Evolutionary conservation across 2,113 vertebrate genomes (phyloP), one percentile per base, ranked within the genome.

Genomic region (Pseudorhombus dupliciocellatus): DNA sequence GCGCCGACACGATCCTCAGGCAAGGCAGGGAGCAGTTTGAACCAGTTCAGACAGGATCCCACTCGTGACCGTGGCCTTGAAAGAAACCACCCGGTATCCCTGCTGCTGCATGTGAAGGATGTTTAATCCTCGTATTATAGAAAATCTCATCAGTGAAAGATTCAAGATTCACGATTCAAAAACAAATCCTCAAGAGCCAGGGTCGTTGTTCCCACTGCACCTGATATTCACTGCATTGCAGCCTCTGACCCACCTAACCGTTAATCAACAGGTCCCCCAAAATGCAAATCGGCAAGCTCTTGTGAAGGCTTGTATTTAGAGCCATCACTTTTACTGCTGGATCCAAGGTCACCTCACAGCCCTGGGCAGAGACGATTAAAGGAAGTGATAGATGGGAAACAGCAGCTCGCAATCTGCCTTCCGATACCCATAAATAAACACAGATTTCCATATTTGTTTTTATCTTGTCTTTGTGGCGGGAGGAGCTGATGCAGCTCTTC

Each of bases 291-390:
- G 11, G 10, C 34, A 22, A 53, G 34, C 6, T 30, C 5, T 28
- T 15, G 55, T 21, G 21, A 25, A 61, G 55, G 1, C 48, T 30
- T 16, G 25, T 14, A 28, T 65, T 20, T 28, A 9, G 2, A 74
- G 31, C 54, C 53, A 66, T 66, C 52, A 58, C 10, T 63, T 44
- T 60, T 12, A 0, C 64, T 31, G 60, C 58, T 15, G 25, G 8
- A 37, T 88, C 68, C 63, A 77, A 88, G 82, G 86, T 75, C 80
- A 64, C 77, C 80, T 81, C 18, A 48, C 40, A 82, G 51, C 81
- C 80, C 21, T 28, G 81, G 80, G 84, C 63, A 46, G 58, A 54
- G 60, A 72, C 77, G 78, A 67, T 76, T 18, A 4, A 42, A 73
- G 74, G 81, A 76, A 44, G 25, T 58, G 10, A 30, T 2, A 56